Evolutionary conservation across 2,113 vertebrate species (phyloP).

Genomic region (Tachycineta bicolor): DNA sequence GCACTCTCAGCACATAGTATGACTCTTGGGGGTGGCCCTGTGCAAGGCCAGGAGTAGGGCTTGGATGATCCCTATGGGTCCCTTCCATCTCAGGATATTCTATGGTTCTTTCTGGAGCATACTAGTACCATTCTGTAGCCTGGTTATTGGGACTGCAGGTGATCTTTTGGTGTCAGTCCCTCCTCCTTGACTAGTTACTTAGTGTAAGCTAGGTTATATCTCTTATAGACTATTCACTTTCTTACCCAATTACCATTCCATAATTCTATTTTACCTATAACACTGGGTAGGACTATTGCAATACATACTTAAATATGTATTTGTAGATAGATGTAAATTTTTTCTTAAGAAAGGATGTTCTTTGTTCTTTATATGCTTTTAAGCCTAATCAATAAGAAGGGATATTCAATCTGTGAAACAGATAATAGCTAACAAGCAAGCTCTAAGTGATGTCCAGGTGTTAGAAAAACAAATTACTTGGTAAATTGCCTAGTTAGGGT

Average conservation of each 20-base stretch:
- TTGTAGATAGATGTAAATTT: neutral
- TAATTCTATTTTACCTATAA: neutral
- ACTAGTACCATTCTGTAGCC: rapidly evolving
- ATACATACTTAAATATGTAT: neutral
- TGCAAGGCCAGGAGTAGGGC: neutral
- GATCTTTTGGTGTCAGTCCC: rapidly evolving
- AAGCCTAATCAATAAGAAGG: neutral
- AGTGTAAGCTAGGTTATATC: neutral
- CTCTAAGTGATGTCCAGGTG: neutral
- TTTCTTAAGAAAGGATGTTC: neutral
- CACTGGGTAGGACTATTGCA: neutral
- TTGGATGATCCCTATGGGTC: neutral
- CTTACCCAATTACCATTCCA: neutral
- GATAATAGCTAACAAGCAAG: neutral
- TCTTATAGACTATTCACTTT: neutral
- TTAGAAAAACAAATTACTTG: neutral
- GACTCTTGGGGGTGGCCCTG: neutral
- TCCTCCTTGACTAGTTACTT: neutral
- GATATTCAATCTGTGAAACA: neutral
- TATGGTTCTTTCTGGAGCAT: neutral
- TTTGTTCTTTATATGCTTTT: neutral
- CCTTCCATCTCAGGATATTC: neutral
- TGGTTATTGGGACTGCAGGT: neutral
- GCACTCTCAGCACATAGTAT: rapidly evolving
- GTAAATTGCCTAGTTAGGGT: neutral